Evolutionary conservation across 2,888 invertebrate genomes (phyloP), one percentile per base, ranked within the genome.

Genomic region (Agrilus biguttatus): DNA sequence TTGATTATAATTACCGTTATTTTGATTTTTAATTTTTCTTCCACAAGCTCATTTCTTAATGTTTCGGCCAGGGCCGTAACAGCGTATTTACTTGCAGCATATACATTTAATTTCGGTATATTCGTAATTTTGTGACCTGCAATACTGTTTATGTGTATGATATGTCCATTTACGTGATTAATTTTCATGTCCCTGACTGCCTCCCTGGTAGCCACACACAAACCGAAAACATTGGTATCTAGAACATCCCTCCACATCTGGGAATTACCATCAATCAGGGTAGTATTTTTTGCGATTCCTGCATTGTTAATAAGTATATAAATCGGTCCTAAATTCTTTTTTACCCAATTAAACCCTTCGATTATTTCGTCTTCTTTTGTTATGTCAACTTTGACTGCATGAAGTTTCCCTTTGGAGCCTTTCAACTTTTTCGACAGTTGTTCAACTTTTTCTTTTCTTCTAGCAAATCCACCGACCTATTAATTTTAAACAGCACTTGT

Each of bases 21-120:
- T 52, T 55, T 55, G 39, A 61, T 61, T 41, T 55, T 52, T 28
- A 56, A 55, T 42, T 56, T 55, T 8, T 55, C 48, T 39, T 44
- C 53, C 39, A 59, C 46, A 37, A 63, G 49, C 47, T 63, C 63
- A 45, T 61, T 60, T 14, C 62, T 49, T 21, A 62, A 49, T 40
- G 59, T 59, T 44, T 62, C 62, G 1, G 61, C 60, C 37, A 63
- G 49, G 28, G 62, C 62, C 8, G 57, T 59, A 40, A 62, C 55
- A 6, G 62, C 63, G 42, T 55, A 60, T 49, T 59, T 59, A 14
- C 54, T 54, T 6, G 56, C 56, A 6, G 54, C 41, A 38, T 58
- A 59, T 47, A 55, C 51, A 14, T 56, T 56, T 2, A 54, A 33
- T 40, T 46, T 42, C 4, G 56, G 56, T 2, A 53, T 42, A 32